phyloP scores from a whole-genome alignment of 2,888 invertebrate species.

The Tribolium freemani region DNA sequence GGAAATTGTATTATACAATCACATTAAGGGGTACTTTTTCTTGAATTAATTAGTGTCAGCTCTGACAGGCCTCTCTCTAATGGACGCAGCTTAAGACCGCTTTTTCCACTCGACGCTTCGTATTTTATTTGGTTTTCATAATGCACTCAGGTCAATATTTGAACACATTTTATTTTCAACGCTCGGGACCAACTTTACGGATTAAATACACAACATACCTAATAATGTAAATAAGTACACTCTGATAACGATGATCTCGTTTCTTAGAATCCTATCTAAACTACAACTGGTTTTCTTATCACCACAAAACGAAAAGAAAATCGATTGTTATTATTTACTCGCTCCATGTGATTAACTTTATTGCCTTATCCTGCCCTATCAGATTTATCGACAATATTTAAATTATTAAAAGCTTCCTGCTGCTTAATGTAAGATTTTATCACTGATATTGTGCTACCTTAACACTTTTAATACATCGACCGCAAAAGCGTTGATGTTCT shows the following conservation, averaged over 20 bases:
- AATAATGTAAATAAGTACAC: slow-evolving; percentile 17
- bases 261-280: slow-evolving; percentile 18
- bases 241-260: slow-evolving; percentile 27
- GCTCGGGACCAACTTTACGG: not conserved
- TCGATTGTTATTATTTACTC: slow-evolving; percentile 4
- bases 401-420: slow-evolving; percentile 52
- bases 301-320: not conserved
- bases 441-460: slow-evolving; percentile 37
- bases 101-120: slow-evolving; percentile 9
- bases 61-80: slow-evolving; percentile 35
- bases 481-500: slow-evolving; percentile 23
- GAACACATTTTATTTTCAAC: slow-evolving; percentile 5
- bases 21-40: slow-evolving; percentile 34
- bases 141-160: slow-evolving; percentile 20
- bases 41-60: slow-evolving; percentile 37
- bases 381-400: slow-evolving; percentile 41
- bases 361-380: slow-evolving; percentile 14
- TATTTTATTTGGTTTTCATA: slow-evolving; percentile 22
- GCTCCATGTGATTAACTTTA: not conserved
- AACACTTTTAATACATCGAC: slow-evolving; percentile 23
- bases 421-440: slow-evolving; percentile 54
- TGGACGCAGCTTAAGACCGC: slow-evolving; percentile 19
- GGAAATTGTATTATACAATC: slow-evolving; percentile 35
- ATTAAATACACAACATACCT: slow-evolving; percentile 21
- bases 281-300: not conserved